Percentiles rank a stretch among this genome's conserved stretches.
phyloP scores from a whole-genome alignment of 1,140 invertebrate genomes.

The Drosophila ficusphila region DNA sequence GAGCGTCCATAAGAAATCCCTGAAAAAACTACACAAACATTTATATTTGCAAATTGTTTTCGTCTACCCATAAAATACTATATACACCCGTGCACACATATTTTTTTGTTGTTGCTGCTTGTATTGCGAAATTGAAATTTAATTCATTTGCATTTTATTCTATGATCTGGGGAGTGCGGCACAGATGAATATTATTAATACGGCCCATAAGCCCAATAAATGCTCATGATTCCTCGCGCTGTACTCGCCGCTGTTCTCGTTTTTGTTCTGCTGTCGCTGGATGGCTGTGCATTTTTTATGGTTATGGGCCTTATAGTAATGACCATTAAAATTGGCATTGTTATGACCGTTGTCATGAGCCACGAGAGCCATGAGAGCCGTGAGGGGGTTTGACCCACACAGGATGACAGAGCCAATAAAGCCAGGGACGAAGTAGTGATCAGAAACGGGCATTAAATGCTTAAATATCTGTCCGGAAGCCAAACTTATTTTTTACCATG shows the following conservation, averaged over 20 bases:
- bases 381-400: slow-evolving; percentile 48
- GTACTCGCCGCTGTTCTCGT: slow-evolving; percentile 12
- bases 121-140: slow-evolving; percentile 64
- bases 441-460: too few relatives aligned
- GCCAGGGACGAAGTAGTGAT: slow-evolving; percentile 10
- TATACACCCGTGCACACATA: not conserved
- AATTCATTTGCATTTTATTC: slow-evolving; percentile 69
- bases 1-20: not conserved
- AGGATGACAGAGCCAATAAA: slow-evolving; percentile 29
- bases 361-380: too few relatives aligned
- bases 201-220: slow-evolving; percentile 78
- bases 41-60: slow-evolving; percentile 35
- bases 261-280: slow-evolving; percentile 26
- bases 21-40: slow-evolving; percentile 10
- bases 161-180: slow-evolving; percentile 40
- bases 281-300: slow-evolving; percentile 67
- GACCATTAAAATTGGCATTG: slow-evolving; percentile 81
- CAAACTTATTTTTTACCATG: too few relatives aligned
- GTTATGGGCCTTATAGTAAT: slow-evolving; percentile 73
- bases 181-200: slow-evolving; percentile 75
- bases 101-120: slow-evolving; percentile 1
- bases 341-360: slow-evolving; percentile 53
- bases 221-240: slow-evolving; percentile 48
- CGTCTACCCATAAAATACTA: slow-evolving; percentile 3
- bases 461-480: too few relatives aligned